Evolutionary conservation across 2,113 vertebrate species (phyloP).

Genomic region (Sander vitreus): DNA sequence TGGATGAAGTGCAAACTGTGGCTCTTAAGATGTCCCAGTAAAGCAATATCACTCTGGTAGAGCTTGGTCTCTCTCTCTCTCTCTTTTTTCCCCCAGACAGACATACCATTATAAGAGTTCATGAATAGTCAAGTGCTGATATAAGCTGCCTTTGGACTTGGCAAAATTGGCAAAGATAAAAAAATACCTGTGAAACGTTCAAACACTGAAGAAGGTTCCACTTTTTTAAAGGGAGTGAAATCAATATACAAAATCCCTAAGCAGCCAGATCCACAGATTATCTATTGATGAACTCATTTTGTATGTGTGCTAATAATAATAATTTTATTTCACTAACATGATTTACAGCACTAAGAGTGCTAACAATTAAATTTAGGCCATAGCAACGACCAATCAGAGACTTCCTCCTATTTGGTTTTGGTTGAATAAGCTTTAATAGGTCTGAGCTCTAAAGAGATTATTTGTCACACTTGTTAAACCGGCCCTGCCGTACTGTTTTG

Average conservation of each 20-base stretch:
- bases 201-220: neutral
- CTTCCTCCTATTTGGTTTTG: conserved; percentile 2
- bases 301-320: neutral
- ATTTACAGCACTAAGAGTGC: neutral
- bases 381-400: conserved; percentile 1
- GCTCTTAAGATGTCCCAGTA: conserved; percentile 20
- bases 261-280: neutral
- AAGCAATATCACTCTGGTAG: conserved; percentile 24
- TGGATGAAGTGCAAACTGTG: conserved; percentile 46
- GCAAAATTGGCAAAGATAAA: neutral
- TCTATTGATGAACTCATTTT: conserved; percentile 26
- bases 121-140: conserved; percentile 36
- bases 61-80: conserved; percentile 20
- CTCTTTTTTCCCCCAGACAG: neutral
- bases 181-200: neutral
- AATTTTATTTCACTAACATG: neutral
- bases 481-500: conserved; percentile 11
- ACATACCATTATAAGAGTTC: conserved; percentile 7
- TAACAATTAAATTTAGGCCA: neutral
- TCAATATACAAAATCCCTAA: conserved; percentile 9
- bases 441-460: neutral
- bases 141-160: neutral
- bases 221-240: neutral
- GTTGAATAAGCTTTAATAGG: conserved; percentile 14
- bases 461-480: neutral